Evolutionary conservation across 2,113 vertebrate species (phyloP).

Genomic region (Centrocercus urophasianus): DNA sequence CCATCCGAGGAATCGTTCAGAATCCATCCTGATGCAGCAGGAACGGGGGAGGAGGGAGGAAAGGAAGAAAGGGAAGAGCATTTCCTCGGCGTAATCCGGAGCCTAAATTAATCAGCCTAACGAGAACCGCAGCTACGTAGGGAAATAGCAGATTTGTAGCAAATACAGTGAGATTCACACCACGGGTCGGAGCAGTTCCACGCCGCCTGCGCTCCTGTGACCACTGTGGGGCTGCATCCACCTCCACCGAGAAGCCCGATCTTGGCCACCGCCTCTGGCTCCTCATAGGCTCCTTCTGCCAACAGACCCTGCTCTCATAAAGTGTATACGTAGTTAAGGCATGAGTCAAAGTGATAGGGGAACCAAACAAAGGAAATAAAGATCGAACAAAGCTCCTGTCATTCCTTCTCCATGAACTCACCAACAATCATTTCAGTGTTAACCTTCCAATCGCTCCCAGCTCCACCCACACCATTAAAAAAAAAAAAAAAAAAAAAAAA

Average conservation of each 20-base stretch:
- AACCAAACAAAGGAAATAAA: constrained; percentile 17
- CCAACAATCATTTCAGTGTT: neutral
- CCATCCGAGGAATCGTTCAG: neutral
- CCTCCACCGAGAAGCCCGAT: neutral
- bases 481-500: neutral
- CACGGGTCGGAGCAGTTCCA: too few relatives aligned
- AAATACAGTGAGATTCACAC: neutral
- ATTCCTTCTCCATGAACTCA: neutral
- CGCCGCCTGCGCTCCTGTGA: neutral
- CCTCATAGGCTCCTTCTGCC: neutral
- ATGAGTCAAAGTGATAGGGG: constrained; percentile 61
- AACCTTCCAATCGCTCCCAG: neutral
- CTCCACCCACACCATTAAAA: neutral
- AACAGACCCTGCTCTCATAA: constrained; percentile 50
- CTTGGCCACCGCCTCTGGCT: neutral
- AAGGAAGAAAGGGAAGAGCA: neutral
- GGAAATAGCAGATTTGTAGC: neutral
- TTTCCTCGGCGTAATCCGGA: neutral
- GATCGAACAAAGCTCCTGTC: neutral
- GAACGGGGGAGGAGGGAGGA: neutral
- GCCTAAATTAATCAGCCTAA: neutral
- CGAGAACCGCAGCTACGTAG: neutral
- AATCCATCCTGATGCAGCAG: neutral
- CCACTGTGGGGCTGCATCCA: neutral
- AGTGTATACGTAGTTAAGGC: constrained; percentile 67